Evolutionary conservation across 2,888 invertebrate genomes (phyloP).

Genomic region (Meganola albula): DNA sequence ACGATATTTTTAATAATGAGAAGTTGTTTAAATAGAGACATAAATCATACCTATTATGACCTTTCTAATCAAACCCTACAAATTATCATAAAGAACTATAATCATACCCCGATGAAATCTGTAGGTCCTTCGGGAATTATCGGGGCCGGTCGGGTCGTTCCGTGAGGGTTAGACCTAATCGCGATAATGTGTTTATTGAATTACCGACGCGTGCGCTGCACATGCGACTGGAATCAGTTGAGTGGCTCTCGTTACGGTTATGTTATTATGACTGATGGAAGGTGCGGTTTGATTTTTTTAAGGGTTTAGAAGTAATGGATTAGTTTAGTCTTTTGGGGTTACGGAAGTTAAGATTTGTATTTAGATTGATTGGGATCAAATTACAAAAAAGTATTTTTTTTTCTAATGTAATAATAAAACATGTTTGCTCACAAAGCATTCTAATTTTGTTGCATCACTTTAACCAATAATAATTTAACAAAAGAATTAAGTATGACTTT

Average conservation of each 20-base stretch:
- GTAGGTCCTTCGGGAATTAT: constrained; percentile 51
- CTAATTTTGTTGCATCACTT: too few relatives aligned
- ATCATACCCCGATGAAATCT: constrained; percentile 63
- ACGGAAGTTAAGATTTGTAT: constrained; percentile 9
- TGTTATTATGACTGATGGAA: constrained; percentile 41
- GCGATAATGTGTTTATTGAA: constrained; percentile 78
- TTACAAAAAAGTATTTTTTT: neutral
- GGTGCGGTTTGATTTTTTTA: constrained; percentile 33
- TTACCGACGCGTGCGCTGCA: constrained; percentile 72
- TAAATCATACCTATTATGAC: constrained; percentile 14
- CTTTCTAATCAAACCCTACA: constrained; percentile 30
- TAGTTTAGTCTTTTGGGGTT: constrained; percentile 13
- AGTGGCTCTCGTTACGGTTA: constrained; percentile 49
- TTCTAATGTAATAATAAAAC: constrained; percentile 34
- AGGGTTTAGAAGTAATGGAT: constrained; percentile 24
- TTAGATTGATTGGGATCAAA: neutral
- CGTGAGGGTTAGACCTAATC: constrained; percentile 63
- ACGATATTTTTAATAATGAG: too few relatives aligned
- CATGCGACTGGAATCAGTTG: constrained; percentile 39
- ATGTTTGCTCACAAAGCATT: too few relatives aligned
- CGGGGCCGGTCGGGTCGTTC: constrained; percentile 40
- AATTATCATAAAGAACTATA: constrained; percentile 63
- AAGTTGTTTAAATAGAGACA: too few relatives aligned
- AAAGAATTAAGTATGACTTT: too few relatives aligned
- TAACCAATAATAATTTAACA: too few relatives aligned